Base-by-base conservation (phyloP, 2,113 vertebrate species). In the Stomatorhinus ivindoensis region DNA sequence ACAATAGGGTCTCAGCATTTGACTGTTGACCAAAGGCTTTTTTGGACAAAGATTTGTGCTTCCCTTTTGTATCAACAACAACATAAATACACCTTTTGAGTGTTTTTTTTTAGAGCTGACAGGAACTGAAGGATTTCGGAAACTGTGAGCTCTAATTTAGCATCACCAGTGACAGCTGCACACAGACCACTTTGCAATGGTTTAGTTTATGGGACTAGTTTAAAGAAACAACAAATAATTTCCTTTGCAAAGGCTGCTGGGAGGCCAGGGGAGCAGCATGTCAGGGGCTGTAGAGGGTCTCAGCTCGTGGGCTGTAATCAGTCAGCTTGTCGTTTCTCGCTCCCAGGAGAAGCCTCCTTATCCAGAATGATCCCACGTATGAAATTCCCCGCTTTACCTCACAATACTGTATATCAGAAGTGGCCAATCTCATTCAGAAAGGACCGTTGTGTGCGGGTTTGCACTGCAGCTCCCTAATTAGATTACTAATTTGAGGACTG, bases 321-420 rank as follows among this genome's bases (percentile, higher is more conserved):
- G 88, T 86, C 91, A 84, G 73, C 69, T 61, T 93, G 90, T 85
- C 89, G 47, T 93, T 91, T 89, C 46, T 90, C 86, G 87, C 87
- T 93, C 92, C 91, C 92, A 9, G 21, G 91, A 90, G 92, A 51
- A 86, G 89, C 87, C 93, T 92, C 91, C 91, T 93, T 92, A 92
- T 89, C 73, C 86, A 87, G 89, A 92, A 90, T 24, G 91, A 87
- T 61, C 89, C 88, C 55, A 69, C 88, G 90, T 84, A 89, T 61
- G 88, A 86, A 89, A 39, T 88, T 65, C 90, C 89, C 87, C 90
- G 48, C 89, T 92, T 85, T 88, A 84, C 88, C 91, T 88, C 58
- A 24, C 86, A 88, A 90, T 87, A 91, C 89, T 87, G 50, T 90
- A 89, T 21, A 55, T 21, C 53, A 55, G 53, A 55, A 21, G 53